Conservation (phyloP, 2,888 invertebrate species). For the Polia nebulosa region DNA sequence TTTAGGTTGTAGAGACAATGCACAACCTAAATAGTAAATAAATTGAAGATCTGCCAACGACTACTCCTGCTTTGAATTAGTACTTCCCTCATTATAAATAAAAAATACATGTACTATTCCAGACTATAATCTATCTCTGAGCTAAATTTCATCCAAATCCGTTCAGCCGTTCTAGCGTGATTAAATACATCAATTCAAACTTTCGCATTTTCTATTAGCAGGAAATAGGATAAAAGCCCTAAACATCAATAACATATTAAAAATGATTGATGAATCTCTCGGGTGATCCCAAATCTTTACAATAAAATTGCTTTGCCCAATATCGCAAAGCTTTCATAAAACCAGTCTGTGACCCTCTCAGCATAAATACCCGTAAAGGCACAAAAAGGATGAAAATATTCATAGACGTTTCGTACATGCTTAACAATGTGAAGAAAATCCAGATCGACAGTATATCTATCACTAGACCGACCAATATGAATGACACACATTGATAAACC, state of each 20-base stretch:
- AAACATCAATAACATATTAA: background rate
- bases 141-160: no score
- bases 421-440: conserved; percentile 39
- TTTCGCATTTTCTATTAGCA: no score
- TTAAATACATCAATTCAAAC: no score
- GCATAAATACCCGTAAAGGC: background rate
- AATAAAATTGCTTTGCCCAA: background rate
- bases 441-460: conserved; percentile 45
- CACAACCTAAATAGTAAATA: no score
- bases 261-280: background rate
- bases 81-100: no score
- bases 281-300: background rate
- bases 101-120: no score
- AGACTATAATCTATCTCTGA: no score
- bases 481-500: conserved; percentile 1
- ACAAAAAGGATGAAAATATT: conserved; percentile 7
- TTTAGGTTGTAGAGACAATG: no score
- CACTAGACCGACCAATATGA: conserved; percentile 16
- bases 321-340: background rate
- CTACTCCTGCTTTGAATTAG: no score
- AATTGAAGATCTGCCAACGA: no score
- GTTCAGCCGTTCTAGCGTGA: no score
- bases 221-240: background rate
- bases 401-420: conserved; percentile 14
- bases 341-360: background rate